phyloP scores from a whole-genome alignment of 1,140 invertebrate genomes.

The Drosophila kohkoa region DNA sequence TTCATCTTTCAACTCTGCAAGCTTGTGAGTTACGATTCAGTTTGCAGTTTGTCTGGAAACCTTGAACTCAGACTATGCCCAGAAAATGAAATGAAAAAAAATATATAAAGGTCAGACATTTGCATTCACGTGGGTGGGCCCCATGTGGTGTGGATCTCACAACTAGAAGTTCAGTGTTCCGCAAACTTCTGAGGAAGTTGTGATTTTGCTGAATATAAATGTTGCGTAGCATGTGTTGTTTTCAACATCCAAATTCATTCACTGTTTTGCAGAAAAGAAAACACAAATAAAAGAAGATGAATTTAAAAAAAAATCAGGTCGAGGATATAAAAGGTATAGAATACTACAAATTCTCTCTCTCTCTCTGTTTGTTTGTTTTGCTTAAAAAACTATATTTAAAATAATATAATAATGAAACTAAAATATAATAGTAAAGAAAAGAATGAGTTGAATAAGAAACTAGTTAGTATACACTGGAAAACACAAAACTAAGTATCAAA shows the following conservation, averaged over 20 bases:
- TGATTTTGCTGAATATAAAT: constrained; percentile 25
- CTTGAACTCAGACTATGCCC: constrained; percentile 41
- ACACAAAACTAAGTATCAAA: too few species aligned
- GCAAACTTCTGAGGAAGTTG: constrained; percentile 42
- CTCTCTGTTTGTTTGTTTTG: too few species aligned
- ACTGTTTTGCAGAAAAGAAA: not conserved
- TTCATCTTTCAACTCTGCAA: constrained; percentile 41
- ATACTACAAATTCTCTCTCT: too few species aligned
- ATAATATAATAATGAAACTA: too few species aligned
- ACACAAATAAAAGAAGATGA: constrained; percentile 1
- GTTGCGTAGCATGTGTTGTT: constrained; percentile 19
- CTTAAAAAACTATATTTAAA: too few species aligned
- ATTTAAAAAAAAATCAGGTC: constrained; percentile 15
- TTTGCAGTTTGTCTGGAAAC: constrained; percentile 38
- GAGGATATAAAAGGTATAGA: not conserved
- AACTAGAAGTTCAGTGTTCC: constrained; percentile 5
- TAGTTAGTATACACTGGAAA: too few species aligned
- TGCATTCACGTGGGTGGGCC: constrained; percentile 46
- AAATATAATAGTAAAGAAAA: too few species aligned
- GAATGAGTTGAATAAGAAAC: too few species aligned
- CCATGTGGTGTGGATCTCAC: constrained; percentile 32
- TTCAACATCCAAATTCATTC: constrained; percentile 8
- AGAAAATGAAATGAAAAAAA: not conserved
- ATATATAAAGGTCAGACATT: constrained; percentile 32
- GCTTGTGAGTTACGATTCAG: constrained; percentile 58